Base-by-base conservation (phyloP, 2,888 invertebrate species). In the Eugnorisma glareosa region DNA sequence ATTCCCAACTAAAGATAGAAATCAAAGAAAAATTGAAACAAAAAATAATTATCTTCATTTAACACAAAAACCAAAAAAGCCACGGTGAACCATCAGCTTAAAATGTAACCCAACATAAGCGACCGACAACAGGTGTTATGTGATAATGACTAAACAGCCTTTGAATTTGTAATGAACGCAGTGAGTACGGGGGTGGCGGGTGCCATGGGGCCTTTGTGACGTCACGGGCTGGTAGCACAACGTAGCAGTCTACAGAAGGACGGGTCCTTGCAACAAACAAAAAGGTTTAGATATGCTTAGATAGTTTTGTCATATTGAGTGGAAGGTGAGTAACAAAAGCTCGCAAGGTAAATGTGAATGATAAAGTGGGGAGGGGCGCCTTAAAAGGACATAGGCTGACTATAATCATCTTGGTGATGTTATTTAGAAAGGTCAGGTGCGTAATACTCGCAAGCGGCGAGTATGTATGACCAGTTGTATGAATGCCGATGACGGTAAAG, bases 121-220 rank as follows among this genome's bases (percentile, higher is more conserved):
- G 83, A 73, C 78, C 86, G 94, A 94, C 94, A 95, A 95, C 96
- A 96, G 96, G 96, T 96, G 96, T 92, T 92, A 92, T 92, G 92
- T 92, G 94, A 93, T 96, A 95, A 96, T 95, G 95, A 94, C 94
- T 95, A 95, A 95, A 95, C 95, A 95, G 93, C 94, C 92, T 94
- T 93, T 95, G 95, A 95, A 95, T 95, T 94, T 93, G 91, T 95
- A 94, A 95, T 95, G 94, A 95, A 92, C 91, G 92, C 89, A 89
- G 91, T 93, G 92, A 93, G 93, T 92, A 86, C 80, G 82, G 88
- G 88, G 87, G 89, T 86, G 91, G 91, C 79, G 86, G 87, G 87
- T 79, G 80, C 79, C 77, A 81, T 88, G 85, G 84, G 85, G 84
- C 75, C 77, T 87, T 81, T 79, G 86, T 93, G 92, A 92, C 93